Base-by-base conservation (phyloP, 2,888 invertebrate species). In the Reticulitermes lucifugus region DNA sequence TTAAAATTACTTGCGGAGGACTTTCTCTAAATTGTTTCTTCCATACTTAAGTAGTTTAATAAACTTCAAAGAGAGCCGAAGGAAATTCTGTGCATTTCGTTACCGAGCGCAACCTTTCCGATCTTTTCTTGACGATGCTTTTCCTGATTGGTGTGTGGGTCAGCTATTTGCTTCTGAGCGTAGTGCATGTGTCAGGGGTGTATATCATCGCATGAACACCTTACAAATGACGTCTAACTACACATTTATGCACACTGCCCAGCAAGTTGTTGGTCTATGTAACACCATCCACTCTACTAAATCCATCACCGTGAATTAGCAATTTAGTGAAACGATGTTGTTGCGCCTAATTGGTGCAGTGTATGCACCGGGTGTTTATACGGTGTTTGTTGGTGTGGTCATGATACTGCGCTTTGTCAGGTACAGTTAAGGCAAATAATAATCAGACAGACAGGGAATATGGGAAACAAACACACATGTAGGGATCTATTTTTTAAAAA, bases 231-330 rank as follows among this genome's bases (percentile, higher is more conserved):
- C n/a, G 12, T 22, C 9, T 12, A 70, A 70, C 12, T n/a, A n/a
- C 3, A 70, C n/a, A 5, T 10, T 7, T 25, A 0, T 25, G 14
- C 10, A 0, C 29, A 29, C 14, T 29, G 73, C 41, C 35, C 73
- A 7, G 21, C 7, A 29, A 29, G 73, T 73, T 35, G 14, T 41
- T 29, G 41, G 29, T 25, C 73, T 73, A 35, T 73, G 73, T 73
- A 73, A 73, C 21, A 73, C 73, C 73, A 35, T 29, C 73, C 73
- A 21, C 73, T 35, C 41, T 18, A 41, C 25, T 35, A 35, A 73
- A 73, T 73, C 73, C 35, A 73, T 73, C 73, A 73, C 35, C 73
- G 18, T 25, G 73, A 73, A 73, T 73, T 41, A 73, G 73, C 73
- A 73, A 73, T 73, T 73, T 73, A 41, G 73, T 21, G 73, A n/a